These are phyloP conservation scores for Eremobia ochroleuca DNA, from an alignment of 2,888 invertebrate genomes.

Conservation along the genomic window DNA sequence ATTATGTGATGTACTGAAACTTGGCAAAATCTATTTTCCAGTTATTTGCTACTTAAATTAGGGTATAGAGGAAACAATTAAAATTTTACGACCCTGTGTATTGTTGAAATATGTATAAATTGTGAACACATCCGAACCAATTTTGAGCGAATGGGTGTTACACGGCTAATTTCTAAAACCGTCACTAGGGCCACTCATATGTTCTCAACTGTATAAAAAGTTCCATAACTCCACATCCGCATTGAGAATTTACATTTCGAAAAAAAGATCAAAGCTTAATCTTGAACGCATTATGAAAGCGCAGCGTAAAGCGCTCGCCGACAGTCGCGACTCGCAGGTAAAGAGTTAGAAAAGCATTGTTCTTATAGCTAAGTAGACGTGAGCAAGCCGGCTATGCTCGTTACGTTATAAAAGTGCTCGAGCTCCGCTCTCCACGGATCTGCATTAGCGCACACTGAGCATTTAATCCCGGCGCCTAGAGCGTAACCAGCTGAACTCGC, in stretches of 20 bases:
- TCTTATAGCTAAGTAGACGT: constrained; percentile 68
- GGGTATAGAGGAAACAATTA: constrained; percentile 54
- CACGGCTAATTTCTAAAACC: constrained; percentile 11
- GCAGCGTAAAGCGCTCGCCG: constrained; percentile 33
- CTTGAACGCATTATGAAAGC: constrained; percentile 56
- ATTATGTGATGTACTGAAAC: constrained; percentile 51
- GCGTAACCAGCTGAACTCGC: constrained; percentile 63
- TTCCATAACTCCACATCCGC: background rate
- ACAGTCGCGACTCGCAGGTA: constrained; percentile 43
- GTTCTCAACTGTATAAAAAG: background rate
- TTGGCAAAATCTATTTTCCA: constrained; percentile 57
- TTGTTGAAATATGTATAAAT: constrained; percentile 39
- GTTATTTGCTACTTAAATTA: constrained; percentile 52
- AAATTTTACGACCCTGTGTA: constrained; percentile 37
- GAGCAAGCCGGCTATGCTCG: constrained; percentile 67
- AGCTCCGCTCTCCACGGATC: constrained; percentile 61
- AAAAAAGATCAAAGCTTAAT: constrained; percentile 49
- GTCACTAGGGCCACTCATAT: background rate
- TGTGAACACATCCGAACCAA: constrained; percentile 7
- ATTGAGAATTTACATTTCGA: constrained; percentile 19
- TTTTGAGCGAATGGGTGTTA: constrained; percentile 14
- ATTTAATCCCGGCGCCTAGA: constrained; percentile 67
- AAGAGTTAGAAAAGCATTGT: constrained; percentile 70
- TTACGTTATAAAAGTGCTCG: constrained; percentile 70
- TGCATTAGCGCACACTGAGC: constrained; percentile 71